Evolutionary conservation across 1,140 invertebrate genomes (phyloP).

Genomic region (Nasonia longicornis): DNA sequence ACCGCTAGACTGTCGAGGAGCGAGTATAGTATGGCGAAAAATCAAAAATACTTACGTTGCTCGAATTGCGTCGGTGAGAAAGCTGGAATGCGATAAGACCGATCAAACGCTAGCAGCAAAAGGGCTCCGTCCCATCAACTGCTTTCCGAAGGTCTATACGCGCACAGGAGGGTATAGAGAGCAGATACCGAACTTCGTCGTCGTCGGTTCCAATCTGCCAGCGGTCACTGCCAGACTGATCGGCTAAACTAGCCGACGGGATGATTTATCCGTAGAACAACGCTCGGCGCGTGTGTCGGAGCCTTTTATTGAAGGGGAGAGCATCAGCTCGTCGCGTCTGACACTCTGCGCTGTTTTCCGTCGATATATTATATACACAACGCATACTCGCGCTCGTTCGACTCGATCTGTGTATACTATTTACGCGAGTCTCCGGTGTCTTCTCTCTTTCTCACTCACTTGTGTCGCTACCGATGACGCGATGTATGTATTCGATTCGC

Average conservation of each 20-base stretch:
- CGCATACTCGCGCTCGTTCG: neutral
- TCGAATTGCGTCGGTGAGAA: no score
- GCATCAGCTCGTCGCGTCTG: neutral
- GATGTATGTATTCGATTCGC: no score
- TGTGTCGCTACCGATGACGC: no score
- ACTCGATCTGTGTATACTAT: neutral
- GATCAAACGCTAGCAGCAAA: no score
- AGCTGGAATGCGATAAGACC: no score
- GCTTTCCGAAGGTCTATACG: neutral
- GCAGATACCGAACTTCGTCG: no score
- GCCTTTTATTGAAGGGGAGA: constrained; percentile 25
- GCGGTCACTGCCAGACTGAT: constrained; percentile 35
- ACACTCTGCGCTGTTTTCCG: constrained; percentile 15
- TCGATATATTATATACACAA: neutral
- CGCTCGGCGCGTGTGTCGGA: neutral
- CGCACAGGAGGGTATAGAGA: no score
- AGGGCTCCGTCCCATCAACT: neutral
- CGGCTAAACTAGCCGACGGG: constrained; percentile 25
- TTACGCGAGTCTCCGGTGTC: neutral
- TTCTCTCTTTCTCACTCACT: no score
- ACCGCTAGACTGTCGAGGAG: no score
- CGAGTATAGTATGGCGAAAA: no score
- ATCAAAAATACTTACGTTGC: no score
- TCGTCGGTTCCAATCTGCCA: neutral
- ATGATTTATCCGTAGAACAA: constrained; percentile 39